Conservation (phyloP, 2,797 vertebrate genomes). For the Florisuga fusca region DNA sequence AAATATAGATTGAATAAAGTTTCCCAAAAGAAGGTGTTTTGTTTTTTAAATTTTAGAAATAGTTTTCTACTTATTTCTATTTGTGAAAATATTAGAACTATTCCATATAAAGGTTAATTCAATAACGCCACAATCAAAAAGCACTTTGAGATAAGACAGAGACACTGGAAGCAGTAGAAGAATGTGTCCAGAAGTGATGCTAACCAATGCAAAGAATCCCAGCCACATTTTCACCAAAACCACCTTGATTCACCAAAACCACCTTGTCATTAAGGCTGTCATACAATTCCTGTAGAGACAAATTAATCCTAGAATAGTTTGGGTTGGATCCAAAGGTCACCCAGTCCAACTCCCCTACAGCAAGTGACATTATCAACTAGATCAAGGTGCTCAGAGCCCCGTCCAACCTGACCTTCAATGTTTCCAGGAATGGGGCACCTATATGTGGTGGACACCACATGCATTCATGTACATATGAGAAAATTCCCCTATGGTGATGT, state of each 20-base stretch:
- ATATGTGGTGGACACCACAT: no score
- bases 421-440: background rate
- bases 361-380: background rate
- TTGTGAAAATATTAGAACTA: no score
- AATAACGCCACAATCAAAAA: background rate
- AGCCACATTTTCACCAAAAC: background rate
- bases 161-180: background rate
- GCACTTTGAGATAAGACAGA: background rate
- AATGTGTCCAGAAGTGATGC: rapidly evolving
- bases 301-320: background rate
- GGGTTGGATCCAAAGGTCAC: background rate
- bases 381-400: background rate
- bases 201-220: background rate
- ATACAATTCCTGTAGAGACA: background rate
- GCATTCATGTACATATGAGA: background rate
- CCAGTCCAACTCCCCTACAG: background rate
- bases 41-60: background rate
- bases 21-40: background rate
- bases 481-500: background rate
- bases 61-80: background rate
- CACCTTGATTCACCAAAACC: background rate
- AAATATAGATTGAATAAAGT: background rate
- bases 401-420: background rate
- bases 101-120: background rate
- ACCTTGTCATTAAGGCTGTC: background rate